Percentiles rank a stretch among this genome's conserved stretches.
Evolutionary conservation across 2,797 vertebrate genomes (phyloP).

Genomic region (Champsocephalus esox): DNA sequence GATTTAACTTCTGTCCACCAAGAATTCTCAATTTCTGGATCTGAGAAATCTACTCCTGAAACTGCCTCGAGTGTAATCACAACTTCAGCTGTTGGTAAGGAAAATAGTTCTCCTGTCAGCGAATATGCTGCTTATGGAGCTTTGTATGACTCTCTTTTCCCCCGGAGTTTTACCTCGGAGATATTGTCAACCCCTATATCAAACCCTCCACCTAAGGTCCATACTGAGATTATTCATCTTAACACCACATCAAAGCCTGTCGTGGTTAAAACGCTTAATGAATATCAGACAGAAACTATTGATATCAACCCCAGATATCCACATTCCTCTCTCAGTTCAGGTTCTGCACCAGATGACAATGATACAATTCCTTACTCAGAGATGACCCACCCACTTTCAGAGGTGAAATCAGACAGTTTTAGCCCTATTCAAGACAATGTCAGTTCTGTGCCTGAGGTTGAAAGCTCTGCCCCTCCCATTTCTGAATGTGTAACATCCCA

Average conservation of each 20-base stretch:
- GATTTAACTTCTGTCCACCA: background rate
- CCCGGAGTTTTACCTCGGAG: constrained; percentile 45
- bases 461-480: constrained; percentile 44
- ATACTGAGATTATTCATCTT: background rate
- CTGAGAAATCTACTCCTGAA: constrained; percentile 17
- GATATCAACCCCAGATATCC: background rate
- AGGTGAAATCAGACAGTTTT: constrained; percentile 15
- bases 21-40: background rate
- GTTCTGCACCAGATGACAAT: background rate
- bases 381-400: constrained; percentile 5
- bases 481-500: constrained; percentile 45
- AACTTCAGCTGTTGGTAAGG: background rate
- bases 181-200: constrained; percentile 5
- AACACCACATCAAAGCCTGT: constrained; percentile 9
- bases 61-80: background rate
- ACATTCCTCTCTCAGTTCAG: background rate
- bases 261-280: constrained; percentile 20
- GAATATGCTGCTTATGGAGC: constrained; percentile 30
- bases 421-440: constrained; percentile 3
- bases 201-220: background rate
- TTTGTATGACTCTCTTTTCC: constrained; percentile 63
- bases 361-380: constrained; percentile 20
- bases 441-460: constrained; percentile 10
- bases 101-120: background rate
- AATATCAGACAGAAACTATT: constrained; percentile 23